These are phyloP conservation scores for Hucho hucho DNA, from an alignment of 2,113 vertebrate genomes.

Conservation along the genomic window DNA sequence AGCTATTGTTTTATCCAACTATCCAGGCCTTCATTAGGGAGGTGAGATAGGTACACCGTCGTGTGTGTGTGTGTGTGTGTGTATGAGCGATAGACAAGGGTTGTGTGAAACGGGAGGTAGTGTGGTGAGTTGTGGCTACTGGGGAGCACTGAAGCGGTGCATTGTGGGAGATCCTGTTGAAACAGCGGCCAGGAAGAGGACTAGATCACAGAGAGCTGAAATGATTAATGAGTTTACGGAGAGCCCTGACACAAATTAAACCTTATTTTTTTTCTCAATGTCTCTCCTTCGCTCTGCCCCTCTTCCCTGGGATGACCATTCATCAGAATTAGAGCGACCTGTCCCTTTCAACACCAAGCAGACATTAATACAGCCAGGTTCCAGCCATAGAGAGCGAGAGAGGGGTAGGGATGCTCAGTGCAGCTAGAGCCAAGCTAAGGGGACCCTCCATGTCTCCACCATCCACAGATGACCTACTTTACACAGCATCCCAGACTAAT, in stretches of 20 bases:
- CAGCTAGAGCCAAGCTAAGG: no score
- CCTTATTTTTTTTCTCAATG: conserved; percentile 34
- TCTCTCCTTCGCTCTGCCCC: conserved; percentile 29
- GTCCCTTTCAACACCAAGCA: conserved; percentile 32
- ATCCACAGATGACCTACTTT: no score
- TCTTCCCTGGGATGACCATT: conserved; percentile 57
- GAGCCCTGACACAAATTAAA: conserved; percentile 67
- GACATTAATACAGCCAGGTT: conserved; percentile 19
- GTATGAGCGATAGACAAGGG: not conserved
- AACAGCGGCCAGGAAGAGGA: not conserved
- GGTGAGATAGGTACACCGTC: not conserved
- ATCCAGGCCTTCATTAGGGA: not conserved
- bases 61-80: not conserved
- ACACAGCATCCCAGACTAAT: no score
- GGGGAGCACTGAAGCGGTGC: not conserved
- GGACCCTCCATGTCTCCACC: no score
- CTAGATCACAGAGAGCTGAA: conserved; percentile 26
- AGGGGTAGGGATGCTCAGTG: not conserved
- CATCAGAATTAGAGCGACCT: conserved; percentile 68
- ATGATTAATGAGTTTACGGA: conserved; percentile 71
- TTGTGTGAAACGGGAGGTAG: no score
- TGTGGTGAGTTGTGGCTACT: not conserved
- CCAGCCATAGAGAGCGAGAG: not conserved
- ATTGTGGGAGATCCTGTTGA: not conserved
- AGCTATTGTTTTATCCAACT: no score